Conservation (phyloP, 2,797 vertebrate genomes). For the Lates japonicus region DNA sequence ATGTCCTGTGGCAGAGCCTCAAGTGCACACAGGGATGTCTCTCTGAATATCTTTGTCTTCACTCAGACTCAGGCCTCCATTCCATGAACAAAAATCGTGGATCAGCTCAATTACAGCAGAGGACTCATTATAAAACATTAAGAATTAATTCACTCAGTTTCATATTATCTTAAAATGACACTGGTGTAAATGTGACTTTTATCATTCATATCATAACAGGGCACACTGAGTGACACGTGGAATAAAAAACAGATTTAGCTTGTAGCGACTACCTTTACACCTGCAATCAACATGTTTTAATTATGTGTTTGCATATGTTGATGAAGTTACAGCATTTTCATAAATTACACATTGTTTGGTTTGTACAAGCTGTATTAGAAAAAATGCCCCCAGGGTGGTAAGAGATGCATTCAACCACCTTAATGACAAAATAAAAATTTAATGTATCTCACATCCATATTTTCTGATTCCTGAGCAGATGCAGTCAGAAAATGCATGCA, state of each 20-base stretch:
- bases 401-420: slow-evolving; percentile 2
- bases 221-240: neutral
- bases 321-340: neutral
- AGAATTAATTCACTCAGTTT: slow-evolving; percentile 16
- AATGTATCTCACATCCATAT: slow-evolving; percentile 15
- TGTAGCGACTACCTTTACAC: neutral
- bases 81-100: slow-evolving; percentile 13
- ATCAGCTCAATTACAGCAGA: slow-evolving; percentile 17
- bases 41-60: slow-evolving; percentile 59
- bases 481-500: slow-evolving; percentile 31
- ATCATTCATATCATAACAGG: slow-evolving; percentile 1
- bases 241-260: neutral
- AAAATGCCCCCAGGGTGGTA: too few relatives aligned
- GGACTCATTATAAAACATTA: slow-evolving; percentile 1
- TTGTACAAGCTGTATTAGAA: neutral
- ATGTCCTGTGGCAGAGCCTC: slow-evolving; percentile 67
- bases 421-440: slow-evolving; percentile 13
- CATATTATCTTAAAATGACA: neutral
- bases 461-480: slow-evolving; percentile 19
- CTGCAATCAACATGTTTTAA: neutral
- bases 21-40: slow-evolving; percentile 50
- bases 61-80: slow-evolving; percentile 28
- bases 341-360: neutral
- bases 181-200: slow-evolving; percentile 8
- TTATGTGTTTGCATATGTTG: neutral